Evolutionary conservation across 2,113 vertebrate genomes (phyloP).

Genomic region (Sceloporus tristichus): DNA sequence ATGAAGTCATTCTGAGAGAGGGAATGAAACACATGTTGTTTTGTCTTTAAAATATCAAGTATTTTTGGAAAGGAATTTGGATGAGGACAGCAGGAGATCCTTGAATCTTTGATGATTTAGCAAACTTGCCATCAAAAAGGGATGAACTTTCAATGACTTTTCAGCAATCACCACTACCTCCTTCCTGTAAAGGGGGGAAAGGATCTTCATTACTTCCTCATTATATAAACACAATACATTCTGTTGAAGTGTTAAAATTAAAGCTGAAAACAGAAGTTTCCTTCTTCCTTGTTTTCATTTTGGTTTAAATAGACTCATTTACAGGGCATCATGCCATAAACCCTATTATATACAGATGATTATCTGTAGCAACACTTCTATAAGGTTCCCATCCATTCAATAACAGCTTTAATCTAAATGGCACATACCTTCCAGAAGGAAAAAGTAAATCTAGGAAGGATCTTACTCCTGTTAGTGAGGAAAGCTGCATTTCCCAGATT

Average conservation of each 20-base stretch:
- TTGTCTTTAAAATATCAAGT: constrained; percentile 51
- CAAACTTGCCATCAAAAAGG: neutral
- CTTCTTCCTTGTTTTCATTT: neutral
- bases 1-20: constrained; percentile 59
- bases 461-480: neutral
- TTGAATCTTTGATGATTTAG: constrained; percentile 35
- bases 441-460: neutral
- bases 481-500: neutral
- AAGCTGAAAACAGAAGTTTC: accelerated
- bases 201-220: constrained; percentile 58
- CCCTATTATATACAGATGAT: neutral
- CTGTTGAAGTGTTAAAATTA: constrained; percentile 63
- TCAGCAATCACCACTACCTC: neutral
- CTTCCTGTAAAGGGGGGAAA: constrained; percentile 35
- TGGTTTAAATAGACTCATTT: neutral
- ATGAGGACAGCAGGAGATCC: neutral
- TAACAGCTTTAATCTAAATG: constrained; percentile 7
- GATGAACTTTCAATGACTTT: constrained; percentile 8
- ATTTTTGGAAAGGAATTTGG: neutral
- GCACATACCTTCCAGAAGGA: neutral
- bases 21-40: constrained; percentile 66
- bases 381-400: neutral
- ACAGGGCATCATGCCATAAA: neutral
- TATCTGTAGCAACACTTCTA: accelerated
- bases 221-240: constrained; percentile 64